Conservation (phyloP, 2,888 invertebrate genomes). For the Pseudanteris insignis region DNA sequence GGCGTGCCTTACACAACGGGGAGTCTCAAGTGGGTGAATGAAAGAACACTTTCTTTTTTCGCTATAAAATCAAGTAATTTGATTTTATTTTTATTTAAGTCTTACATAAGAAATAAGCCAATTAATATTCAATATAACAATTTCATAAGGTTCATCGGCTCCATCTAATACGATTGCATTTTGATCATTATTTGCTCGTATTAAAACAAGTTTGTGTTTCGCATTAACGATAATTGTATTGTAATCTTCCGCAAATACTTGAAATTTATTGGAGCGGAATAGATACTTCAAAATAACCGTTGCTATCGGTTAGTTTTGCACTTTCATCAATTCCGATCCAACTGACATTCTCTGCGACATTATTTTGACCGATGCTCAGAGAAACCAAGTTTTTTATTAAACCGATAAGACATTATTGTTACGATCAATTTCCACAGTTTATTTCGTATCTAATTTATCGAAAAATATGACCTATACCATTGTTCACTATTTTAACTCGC, state of each 20-base stretch:
- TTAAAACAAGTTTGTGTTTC: no score
- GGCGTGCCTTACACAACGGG: no score
- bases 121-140: constrained; percentile 7
- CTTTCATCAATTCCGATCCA: not conserved
- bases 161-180: no score
- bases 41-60: no score
- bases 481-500: not conserved
- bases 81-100: no score
- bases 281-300: not conserved
- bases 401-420: not conserved
- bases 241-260: not conserved
- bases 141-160: no score
- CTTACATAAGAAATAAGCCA: not conserved
- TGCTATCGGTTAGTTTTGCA: not conserved
- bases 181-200: no score
- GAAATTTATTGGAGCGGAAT: not conserved
- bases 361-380: not conserved
- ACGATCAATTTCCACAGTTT: not conserved
- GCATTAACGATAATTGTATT: constrained; percentile 4
- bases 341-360: not conserved
- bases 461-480: not conserved
- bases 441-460: not conserved
- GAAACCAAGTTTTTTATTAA: not conserved
- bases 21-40: no score
- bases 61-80: no score